phyloP scores from a whole-genome alignment of 1,140 invertebrate genomes.

The Harlomillsia oculata region DNA sequence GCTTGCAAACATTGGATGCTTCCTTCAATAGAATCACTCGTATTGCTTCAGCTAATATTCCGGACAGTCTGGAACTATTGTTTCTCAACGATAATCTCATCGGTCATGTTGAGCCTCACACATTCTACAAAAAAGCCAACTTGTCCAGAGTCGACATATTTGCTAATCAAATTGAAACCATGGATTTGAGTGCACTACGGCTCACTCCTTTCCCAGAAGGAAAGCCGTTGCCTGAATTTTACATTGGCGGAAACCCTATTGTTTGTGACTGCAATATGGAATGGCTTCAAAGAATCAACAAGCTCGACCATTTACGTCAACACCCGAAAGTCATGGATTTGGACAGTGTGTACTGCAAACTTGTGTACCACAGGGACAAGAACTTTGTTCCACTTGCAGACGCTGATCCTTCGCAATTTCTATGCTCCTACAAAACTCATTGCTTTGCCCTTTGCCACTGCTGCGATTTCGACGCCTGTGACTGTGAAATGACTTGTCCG shows the following conservation, averaged over 20 bases:
- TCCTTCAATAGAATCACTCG: constrained; percentile 70
- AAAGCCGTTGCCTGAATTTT: constrained; percentile 66
- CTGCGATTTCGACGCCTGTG: constrained; percentile 85
- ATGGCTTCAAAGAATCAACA: constrained; percentile 73
- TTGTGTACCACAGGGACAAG: constrained; percentile 70
- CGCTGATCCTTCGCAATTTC: constrained; percentile 74
- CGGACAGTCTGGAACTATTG: constrained; percentile 64
- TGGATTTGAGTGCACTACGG: constrained; percentile 68
- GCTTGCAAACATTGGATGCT: constrained; percentile 65
- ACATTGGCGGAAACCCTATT: constrained; percentile 77
- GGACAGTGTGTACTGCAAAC: constrained; percentile 78
- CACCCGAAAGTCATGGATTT: constrained; percentile 83
- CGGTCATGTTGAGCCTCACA: constrained; percentile 63
- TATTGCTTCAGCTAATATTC: constrained; percentile 55
- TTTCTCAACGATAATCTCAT: constrained; percentile 77
- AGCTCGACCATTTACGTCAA: constrained; percentile 54
- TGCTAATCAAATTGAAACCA: constrained; percentile 68
- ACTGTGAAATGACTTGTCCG: constrained; percentile 57
- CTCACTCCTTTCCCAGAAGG: constrained; percentile 59
- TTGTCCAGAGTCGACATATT: constrained; percentile 72
- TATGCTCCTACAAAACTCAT: constrained; percentile 83
- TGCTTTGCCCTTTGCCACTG: constrained; percentile 87
- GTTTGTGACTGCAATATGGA: constrained; percentile 80
- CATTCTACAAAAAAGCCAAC: constrained; percentile 72
- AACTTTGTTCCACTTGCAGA: constrained; percentile 72